Base-by-base conservation (phyloP, 2,888 invertebrate species). In the Cybosia mesomella region DNA sequence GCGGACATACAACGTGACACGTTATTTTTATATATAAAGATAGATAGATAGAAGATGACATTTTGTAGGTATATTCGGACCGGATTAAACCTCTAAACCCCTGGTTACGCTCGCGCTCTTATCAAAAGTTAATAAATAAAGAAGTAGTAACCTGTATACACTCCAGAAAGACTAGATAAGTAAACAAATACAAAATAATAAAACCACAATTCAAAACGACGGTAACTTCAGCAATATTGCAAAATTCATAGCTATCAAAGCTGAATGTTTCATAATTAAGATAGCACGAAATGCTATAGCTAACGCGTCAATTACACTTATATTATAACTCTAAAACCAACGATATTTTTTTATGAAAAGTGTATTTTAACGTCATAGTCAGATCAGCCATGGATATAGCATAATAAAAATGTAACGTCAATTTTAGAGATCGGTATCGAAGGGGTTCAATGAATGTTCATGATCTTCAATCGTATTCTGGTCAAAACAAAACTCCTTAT, bases 331-430 rank as follows among this genome's bases (percentile, higher is more conserved):
- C 34, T 67, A 43, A n/a, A 55, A 22, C 39, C 54, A 64, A 67
- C 55, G 63, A 69, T 64, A 74, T 73, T 36, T 66, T 76, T 65
- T 68, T n/a, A n/a, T 60, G 66, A 58, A 62, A 67, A 64, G 66
- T 66, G 10, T 49, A 22, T 72, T 39, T 66, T 59, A 67, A 58
- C 43, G 58, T 66, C 11, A 58, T 8, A 64, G 36, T 55, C 53
- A 60, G 32, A 43, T 24, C 18, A 32, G 60, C 55, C 57, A 24
- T 28, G 61, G 18, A 13, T n/a, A 34, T 43, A 21, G 36, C 58
- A 59, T 39, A 64, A 59, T 62, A 49, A 36, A 36, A 59, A 39
- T 39, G 10, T 39, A 15, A 0, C 15, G 15, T 9, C 15, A 39
- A 22, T 39, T 36, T 39, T 39, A 22, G 36, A 39, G 21, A 15